Conservation (phyloP, 1,140 invertebrate species). For the Drosophila kanapiae region DNA sequence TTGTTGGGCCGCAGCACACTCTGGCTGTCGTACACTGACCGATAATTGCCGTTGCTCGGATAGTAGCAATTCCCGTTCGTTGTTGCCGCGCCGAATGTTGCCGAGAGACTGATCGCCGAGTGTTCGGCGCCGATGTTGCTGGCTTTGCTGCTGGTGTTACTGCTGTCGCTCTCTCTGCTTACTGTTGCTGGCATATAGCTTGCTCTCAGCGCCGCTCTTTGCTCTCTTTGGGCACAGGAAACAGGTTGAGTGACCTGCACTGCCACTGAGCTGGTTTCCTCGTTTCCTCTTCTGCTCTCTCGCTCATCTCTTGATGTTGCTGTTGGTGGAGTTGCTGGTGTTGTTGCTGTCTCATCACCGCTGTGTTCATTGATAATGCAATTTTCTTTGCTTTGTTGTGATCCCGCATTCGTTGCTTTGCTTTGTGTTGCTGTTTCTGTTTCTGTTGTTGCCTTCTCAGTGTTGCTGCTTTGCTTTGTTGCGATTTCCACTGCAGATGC, state of each 20-base stretch:
- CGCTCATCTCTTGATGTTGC: slow-evolving; percentile 3
- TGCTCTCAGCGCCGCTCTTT: slow-evolving; percentile 22
- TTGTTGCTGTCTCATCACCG: slow-evolving; percentile 33
- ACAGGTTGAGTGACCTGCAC: slow-evolving; percentile 84
- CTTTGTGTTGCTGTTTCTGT: slow-evolving; percentile 47
- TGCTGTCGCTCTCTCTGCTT: background rate
- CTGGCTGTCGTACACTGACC: slow-evolving; percentile 31
- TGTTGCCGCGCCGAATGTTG: slow-evolving; percentile 61
- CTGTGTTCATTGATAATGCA: slow-evolving; percentile 68
- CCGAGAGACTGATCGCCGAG: slow-evolving; percentile 76
- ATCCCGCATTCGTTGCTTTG: slow-evolving; percentile 71
- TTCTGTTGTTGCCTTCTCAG: slow-evolving; percentile 17
- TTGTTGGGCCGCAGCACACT: slow-evolving; percentile 74
- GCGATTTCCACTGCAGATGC: slow-evolving; percentile 24
- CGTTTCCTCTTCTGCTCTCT: slow-evolving; percentile 23
- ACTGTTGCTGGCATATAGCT: slow-evolving; percentile 5
- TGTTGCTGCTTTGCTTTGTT: slow-evolving; percentile 24
- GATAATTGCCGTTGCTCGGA: slow-evolving; percentile 14
- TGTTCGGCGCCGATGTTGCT: slow-evolving; percentile 28
- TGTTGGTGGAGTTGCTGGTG: slow-evolving; percentile 15
- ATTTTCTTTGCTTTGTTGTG: slow-evolving; percentile 79
- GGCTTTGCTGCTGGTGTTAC: slow-evolving; percentile 13
- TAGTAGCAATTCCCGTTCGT: slow-evolving; percentile 21
- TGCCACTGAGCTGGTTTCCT: slow-evolving; percentile 63
- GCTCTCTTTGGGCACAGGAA: slow-evolving; percentile 62